These are phyloP conservation scores for Cheilosia scutellata DNA, from an alignment of 2,888 invertebrate species.

Conservation along the genomic window DNA sequence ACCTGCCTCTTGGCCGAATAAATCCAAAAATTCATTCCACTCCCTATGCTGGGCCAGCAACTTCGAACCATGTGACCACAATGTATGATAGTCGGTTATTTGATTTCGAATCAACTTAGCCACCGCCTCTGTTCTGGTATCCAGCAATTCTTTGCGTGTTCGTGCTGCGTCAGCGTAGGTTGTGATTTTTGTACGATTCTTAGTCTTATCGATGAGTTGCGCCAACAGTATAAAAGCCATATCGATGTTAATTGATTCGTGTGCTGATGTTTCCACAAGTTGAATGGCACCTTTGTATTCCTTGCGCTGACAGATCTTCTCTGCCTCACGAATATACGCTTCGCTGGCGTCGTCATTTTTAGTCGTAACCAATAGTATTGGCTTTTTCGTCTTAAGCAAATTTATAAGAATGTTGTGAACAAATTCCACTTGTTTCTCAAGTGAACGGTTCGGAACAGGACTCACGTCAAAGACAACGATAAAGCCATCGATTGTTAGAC, in stretches of 20 bases:
- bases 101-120: slow-evolving; percentile 93
- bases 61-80: slow-evolving; percentile 94
- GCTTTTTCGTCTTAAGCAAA: slow-evolving; percentile 96
- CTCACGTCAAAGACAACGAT: slow-evolving; percentile 98
- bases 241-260: slow-evolving; percentile 98
- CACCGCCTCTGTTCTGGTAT: slow-evolving; percentile 95
- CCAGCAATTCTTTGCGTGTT: slow-evolving; percentile 93
- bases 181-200: slow-evolving; percentile 87
- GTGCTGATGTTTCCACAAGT: slow-evolving; percentile 96
- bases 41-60: slow-evolving; percentile 94
- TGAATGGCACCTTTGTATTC: slow-evolving; percentile 96
- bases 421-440: slow-evolving; percentile 96
- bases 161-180: slow-evolving; percentile 93
- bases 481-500: slow-evolving; percentile 96
- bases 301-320: slow-evolving; percentile 93
- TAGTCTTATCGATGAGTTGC: slow-evolving; percentile 96
- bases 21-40: slow-evolving; percentile 94
- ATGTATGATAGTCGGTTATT: slow-evolving; percentile 92
- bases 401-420: slow-evolving; percentile 93
- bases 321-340: slow-evolving; percentile 94
- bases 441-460: slow-evolving; percentile 94
- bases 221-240: slow-evolving; percentile 95
- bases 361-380: slow-evolving; percentile 96
- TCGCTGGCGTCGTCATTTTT: slow-evolving; percentile 98
- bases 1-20: slow-evolving; percentile 94